A percentile compares a stretch with the other conserved stretches of the same genome.
Evolutionary conservation across 1,140 invertebrate genomes (phyloP).

Genomic region (Drosophila asahinai): DNA sequence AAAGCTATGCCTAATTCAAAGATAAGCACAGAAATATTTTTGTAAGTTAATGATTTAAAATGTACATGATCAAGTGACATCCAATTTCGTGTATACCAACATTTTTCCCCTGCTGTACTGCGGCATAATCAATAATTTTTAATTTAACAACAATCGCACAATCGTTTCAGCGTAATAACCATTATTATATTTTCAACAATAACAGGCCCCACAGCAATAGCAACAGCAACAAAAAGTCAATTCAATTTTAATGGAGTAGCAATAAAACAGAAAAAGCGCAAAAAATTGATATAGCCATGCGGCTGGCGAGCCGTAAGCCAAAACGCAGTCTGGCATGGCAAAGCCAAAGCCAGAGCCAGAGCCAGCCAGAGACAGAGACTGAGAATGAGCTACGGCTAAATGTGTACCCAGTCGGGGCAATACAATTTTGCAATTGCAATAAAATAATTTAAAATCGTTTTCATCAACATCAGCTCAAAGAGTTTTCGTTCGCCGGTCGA

Average conservation of each 20-base stretch:
- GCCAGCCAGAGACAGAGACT: conserved; percentile 27
- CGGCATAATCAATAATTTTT: conserved; percentile 80
- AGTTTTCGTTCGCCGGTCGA: conserved; percentile 56
- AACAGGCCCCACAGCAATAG: conserved; percentile 59
- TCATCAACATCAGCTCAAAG: conserved; percentile 81
- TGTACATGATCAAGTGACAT: conserved; percentile 1
- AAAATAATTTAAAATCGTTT: conserved; percentile 85
- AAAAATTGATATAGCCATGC: conserved; percentile 69
- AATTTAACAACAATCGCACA: conserved; percentile 82
- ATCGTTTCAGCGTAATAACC: conserved; percentile 79
- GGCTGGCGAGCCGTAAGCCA: conserved; percentile 41
- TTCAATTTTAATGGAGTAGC: conserved; percentile 83
- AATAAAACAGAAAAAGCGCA: conserved; percentile 81
- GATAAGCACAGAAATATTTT: not conserved
- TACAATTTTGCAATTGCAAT: conserved; percentile 82
- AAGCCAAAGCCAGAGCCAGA: conserved; percentile 37
- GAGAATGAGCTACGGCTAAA: conserved; percentile 17
- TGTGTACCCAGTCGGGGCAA: conserved; percentile 47
- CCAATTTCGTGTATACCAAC: conserved; percentile 19
- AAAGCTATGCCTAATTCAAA: no score
- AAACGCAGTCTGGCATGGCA: conserved; percentile 19
- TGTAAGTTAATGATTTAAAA: not conserved
- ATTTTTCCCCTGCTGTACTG: conserved; percentile 54
- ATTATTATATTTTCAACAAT: conserved; percentile 81
- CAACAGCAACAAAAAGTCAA: conserved; percentile 69